Evolutionary conservation across 2,888 invertebrate species (phyloP), one percentile per base, ranked within the genome.

Genomic region (Nasonia oneida): DNA sequence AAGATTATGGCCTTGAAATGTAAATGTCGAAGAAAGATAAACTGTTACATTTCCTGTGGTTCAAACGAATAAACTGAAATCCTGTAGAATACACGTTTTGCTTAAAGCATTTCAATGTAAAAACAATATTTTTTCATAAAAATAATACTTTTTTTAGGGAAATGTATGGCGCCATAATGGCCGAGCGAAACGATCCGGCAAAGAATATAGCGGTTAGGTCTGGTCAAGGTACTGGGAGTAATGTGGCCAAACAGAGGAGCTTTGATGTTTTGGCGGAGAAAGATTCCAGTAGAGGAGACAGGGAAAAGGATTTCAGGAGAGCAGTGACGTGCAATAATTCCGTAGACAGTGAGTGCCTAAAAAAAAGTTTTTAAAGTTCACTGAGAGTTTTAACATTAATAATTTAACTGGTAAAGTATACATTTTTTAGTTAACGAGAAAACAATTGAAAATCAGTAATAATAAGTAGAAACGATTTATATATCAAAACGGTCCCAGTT

Each of bases 211-310:
- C 47, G 18, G 92, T 90, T 75, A 91, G 93, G 90, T 91, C 89
- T 87, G 91, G 88, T 90, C 90, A 81, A 23, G 89, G 90, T n/a
- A 87, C 90, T 39, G 87, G 91, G 33, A 89, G 89, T 39, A 92
- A 91, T 85, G 89, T 93, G 79, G 91, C 94, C 79, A 94, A 94
- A 88, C 94, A 94, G 90, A 93, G 94, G 88, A 94, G 94, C 90
- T 93, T 95, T 87, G 95, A 95, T 88, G 87, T 90, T 5, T 92
- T 95, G 83, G 91, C 95, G 50, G 95, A 95, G 87, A 90, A 93
- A 92, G 91, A 94, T 80, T 87, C 93, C 91, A 90, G 94, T 91
- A 73, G 91, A 15, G 90, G 90, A 23, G 87, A 89, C 1, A 89
- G 90, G 37, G 92, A 92, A 3, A 90, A 90, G 81, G 90, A 91